Evolutionary conservation across 2,797 vertebrate genomes (phyloP).

Genomic region (Lepilemur ruficaudatus): DNA sequence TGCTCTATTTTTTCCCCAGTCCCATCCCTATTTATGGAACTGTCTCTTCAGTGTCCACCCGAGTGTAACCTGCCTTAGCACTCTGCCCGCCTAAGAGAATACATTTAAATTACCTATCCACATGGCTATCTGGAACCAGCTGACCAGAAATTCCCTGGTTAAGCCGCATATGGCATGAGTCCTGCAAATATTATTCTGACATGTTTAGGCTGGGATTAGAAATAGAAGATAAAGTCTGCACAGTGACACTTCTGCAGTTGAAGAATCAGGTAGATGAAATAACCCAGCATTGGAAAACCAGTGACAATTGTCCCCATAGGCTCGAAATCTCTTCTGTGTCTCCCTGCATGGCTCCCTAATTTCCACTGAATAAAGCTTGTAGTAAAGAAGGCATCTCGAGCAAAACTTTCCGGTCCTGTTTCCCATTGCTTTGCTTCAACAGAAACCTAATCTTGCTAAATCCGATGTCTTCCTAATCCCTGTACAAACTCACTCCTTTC

Average conservation of each 20-base stretch:
- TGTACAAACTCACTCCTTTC: background rate
- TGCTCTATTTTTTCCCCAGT: background rate
- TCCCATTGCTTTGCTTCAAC: background rate
- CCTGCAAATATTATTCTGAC: background rate
- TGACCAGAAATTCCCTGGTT: background rate
- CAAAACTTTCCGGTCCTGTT: background rate
- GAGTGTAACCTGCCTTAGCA: background rate
- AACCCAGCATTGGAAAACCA: background rate
- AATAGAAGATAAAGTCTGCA: too few relatives aligned
- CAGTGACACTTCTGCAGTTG: background rate
- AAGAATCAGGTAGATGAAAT: background rate
- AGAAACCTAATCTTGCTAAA: background rate
- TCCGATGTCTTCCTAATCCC: background rate
- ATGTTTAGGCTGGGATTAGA: background rate
- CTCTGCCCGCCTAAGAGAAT: background rate
- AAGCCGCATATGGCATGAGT: too few relatives aligned
- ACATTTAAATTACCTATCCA: background rate
- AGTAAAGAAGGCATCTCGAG: background rate
- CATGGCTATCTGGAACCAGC: too few relatives aligned
- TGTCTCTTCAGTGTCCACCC: background rate
- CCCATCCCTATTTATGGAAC: background rate
- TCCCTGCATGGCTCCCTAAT: background rate
- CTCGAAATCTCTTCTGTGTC: background rate
- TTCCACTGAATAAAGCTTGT: background rate
- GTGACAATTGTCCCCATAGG: background rate